Conservation (phyloP, 2,113 vertebrate genomes). For the Chionis minor region DNA sequence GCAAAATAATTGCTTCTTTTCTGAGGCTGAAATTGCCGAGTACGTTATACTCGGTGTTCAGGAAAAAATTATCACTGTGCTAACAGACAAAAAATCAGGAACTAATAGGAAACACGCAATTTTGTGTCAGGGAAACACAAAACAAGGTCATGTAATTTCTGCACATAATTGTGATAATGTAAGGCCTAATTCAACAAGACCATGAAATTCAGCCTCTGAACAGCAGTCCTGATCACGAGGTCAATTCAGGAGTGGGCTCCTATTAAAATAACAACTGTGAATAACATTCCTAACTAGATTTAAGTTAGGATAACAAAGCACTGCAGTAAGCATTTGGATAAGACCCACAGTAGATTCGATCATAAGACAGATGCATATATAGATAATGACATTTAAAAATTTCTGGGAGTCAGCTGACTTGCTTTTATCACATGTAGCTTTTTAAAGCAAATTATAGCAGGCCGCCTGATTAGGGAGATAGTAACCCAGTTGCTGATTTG, state of each 20-base stretch:
- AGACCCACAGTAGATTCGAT: neutral
- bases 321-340: neutral
- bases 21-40: conserved; percentile 1
- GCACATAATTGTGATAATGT: conserved; percentile 18
- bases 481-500: neutral
- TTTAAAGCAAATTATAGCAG: neutral
- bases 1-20: conserved; percentile 62
- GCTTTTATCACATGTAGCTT: neutral
- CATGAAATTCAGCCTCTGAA: neutral
- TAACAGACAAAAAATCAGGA: conserved; percentile 32
- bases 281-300: neutral
- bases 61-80: conserved; percentile 13
- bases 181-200: neutral
- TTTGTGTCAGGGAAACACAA: conserved; percentile 38
- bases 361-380: neutral
- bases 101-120: conserved; percentile 39
- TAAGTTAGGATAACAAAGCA: neutral
- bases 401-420: neutral
- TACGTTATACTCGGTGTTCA: neutral
- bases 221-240: neutral
- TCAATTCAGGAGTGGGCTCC: neutral
- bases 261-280: neutral
- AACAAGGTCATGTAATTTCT: conserved; percentile 42
- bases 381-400: neutral
- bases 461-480: neutral